Evolutionary conservation across 2,113 vertebrate species (phyloP), one percentile per base, ranked within the genome.

Genomic region (Mustela nigripes): DNA sequence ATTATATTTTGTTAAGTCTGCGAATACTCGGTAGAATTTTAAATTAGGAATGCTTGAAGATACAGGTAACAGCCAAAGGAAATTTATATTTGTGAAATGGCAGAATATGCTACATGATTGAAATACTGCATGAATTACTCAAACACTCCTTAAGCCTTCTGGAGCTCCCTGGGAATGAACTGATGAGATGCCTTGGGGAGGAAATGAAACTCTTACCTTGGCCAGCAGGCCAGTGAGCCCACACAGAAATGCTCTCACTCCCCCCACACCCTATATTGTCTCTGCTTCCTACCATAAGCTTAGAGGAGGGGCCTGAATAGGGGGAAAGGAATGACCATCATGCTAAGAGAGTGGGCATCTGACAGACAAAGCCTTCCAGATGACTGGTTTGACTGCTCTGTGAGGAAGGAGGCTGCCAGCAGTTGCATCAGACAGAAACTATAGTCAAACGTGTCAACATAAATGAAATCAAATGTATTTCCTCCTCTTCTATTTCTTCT

Each of bases 31-130:
- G 60, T 26, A 90, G 33, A 39, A 80, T 94, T 93, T 63, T 50
- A 78, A 94, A 74, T 94, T 50, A 87, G 36, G 45, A 82, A 87
- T 90, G 33, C 7, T 86, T 89, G 39, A 87, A 94, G 82, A 89
- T 79, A 80, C n/a, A 86, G n/a, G 73, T 73, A 81, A 62, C 21
- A 87, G 8, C n/a, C 81, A 62, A 91, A 91, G 60, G 50, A 95
- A 89, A 82, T 48, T 76, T 63, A 69, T 22, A 94, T 91, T 73
- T 45, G 26, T 95, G 48, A 95, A 63, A 5, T 69, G 26, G 39
- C 22, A 91, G 24, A 91, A 19, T 26, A 80, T 50, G 60, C 45
- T 12, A 74, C 33, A 33, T 22, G 84, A 60, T 11, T 33, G 42
- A 84, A 80, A 94, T 42, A 58, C 5, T 36, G 33, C 67, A 69